Base-by-base conservation (phyloP, 2,797 vertebrate species). In the Melanotaenia nigrans region DNA sequence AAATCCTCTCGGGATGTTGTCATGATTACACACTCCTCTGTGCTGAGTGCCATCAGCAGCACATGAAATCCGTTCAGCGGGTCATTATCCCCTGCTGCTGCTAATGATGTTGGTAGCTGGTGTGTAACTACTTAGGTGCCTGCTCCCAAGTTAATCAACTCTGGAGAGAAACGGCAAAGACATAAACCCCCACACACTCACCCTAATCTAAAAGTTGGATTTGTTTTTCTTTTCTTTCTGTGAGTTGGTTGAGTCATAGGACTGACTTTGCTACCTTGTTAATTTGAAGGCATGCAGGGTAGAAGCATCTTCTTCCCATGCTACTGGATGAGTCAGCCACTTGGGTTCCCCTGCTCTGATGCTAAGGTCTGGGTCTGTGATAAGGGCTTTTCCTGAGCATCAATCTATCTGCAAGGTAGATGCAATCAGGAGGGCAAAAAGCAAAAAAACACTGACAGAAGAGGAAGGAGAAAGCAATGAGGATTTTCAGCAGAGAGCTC, bases 251-350 rank as follows among this genome's bases (percentile, higher is more conserved):
- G 82, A 90, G 75, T 87, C 83, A 85, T 13, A 11, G 38, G 54
- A 57, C 55, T 66, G 78, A 84, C 53, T 68, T 58, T 80, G 74
- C 75, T 47, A 70, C 65, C 71, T 88, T 72, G 75, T 85, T 87
- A 79, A 83, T 87, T 28, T 47, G 42, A 73, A 65, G 67, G 77
- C 71, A 78, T 35, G 24, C 35, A 10, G 65, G 73, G 61, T 71
- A 66, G 62, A 65, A 81, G 71, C 53, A 8, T 79, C 82, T 65
- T 81, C 60, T 64, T 65, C 68, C 60, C 62, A 58, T 61, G 84
- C 83, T 86, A 68, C 73, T 84, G 79, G 68, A 92, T 92, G 91
- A 91, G 90, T 92, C 91, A 92, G 89, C 85, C 86, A 56, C 81
- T 78, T 56, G 71, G 85, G 76, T 81, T 76, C 76, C 86, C 82